phyloP scores from a whole-genome alignment of 2,797 vertebrate genomes.

The Ispidina lecontei region DNA sequence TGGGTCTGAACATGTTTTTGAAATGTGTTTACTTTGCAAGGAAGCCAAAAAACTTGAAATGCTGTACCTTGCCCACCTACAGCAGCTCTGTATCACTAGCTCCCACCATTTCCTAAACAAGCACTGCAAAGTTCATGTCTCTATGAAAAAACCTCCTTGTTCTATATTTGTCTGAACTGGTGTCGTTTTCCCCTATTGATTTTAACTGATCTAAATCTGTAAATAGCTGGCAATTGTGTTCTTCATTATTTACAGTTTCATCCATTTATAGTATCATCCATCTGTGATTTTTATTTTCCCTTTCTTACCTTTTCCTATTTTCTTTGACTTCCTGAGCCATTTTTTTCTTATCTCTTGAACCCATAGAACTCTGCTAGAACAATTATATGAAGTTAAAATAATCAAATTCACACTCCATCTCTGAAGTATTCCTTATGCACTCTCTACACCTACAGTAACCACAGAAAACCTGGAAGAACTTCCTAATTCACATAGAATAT shows the following conservation, averaged over 20 bases:
- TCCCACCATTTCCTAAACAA: neutral
- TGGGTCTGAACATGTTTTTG: neutral
- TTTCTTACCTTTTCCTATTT: conserved; percentile 27
- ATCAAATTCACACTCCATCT: neutral
- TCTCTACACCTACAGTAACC: neutral
- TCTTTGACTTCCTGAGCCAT: neutral
- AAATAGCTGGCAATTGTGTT: conserved; percentile 11
- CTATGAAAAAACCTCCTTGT: neutral
- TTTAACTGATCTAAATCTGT: conserved; percentile 37
- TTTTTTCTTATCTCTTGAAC: conserved; percentile 5
- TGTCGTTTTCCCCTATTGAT: conserved; percentile 6
- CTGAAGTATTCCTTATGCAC: neutral
- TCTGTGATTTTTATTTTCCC: conserved; percentile 41
- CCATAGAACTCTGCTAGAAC: neutral
- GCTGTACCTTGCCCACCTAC: neutral
- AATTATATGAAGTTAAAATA: conserved; percentile 3
- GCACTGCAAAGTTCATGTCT: neutral
- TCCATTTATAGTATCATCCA: conserved; percentile 20
- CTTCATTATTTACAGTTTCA: conserved; percentile 33
- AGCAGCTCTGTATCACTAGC: neutral
- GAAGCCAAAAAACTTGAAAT: neutral
- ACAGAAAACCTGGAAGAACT: neutral
- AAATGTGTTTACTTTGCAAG: neutral
- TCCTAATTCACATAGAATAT: neutral
- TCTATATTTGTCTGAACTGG: conserved; percentile 7